A percentile compares a stretch with the other conserved stretches of the same genome.
These are phyloP conservation scores for Arizona elegans DNA, from an alignment of 2,113 vertebrate species.

Conservation along the genomic window DNA sequence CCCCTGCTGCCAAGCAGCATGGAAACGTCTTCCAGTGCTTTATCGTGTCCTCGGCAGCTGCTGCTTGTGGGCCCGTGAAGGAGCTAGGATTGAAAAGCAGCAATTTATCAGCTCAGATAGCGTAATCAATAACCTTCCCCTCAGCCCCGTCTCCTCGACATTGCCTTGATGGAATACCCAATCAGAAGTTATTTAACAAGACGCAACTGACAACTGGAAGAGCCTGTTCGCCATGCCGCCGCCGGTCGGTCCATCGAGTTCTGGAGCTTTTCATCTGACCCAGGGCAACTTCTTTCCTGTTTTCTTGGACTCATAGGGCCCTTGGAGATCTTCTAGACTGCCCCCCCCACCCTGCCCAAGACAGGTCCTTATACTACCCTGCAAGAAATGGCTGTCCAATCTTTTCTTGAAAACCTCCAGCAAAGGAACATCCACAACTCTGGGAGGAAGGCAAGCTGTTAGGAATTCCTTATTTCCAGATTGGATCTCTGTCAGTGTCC, in stretches of 20 bases:
- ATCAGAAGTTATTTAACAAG: constrained; percentile 10
- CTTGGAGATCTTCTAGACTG: background rate
- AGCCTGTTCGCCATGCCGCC: background rate
- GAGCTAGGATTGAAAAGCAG: accelerated
- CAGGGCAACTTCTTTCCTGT: background rate
- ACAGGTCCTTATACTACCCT: background rate
- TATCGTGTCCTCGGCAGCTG: background rate
- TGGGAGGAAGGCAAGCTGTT: background rate
- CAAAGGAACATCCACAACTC: background rate
- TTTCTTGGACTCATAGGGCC: background rate
- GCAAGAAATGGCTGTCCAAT: background rate
- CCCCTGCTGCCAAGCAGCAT: background rate
- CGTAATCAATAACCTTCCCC: background rate
- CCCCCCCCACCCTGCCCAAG: background rate
- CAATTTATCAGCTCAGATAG: constrained; percentile 37
- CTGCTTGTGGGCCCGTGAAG: background rate
- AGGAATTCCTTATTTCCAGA: background rate
- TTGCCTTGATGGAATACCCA: background rate
- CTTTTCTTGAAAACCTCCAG: background rate
- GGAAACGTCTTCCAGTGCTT: background rate
- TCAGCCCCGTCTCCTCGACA: constrained; percentile 26
- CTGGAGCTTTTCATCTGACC: background rate
- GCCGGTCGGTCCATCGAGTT: background rate
- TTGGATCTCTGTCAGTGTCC: background rate
- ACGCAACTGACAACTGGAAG: accelerated